Evolutionary conservation across 1,140 invertebrate species (phyloP).

Genomic region (Hyphantria cunea): DNA sequence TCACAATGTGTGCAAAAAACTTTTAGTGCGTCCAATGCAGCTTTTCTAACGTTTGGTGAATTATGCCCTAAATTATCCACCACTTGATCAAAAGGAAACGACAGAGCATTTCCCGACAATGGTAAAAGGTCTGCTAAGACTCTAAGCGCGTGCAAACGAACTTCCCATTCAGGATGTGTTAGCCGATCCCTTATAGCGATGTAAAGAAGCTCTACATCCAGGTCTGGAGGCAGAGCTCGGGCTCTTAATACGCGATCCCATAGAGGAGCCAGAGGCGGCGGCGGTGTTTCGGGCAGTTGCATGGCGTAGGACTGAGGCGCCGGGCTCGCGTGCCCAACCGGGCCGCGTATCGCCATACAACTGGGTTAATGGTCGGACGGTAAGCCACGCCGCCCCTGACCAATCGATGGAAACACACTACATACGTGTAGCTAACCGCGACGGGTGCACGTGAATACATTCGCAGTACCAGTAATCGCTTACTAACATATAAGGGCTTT

Average conservation of each 20-base stretch:
- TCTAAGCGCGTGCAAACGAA: constrained; percentile 88
- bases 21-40: constrained; percentile 86
- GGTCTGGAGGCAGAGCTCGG: constrained; percentile 83
- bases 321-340: constrained; percentile 59
- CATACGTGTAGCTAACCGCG: constrained; percentile 13
- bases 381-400: constrained; percentile 66
- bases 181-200: constrained; percentile 86
- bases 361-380: constrained; percentile 80
- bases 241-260: constrained; percentile 89
- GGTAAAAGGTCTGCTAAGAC: constrained; percentile 89
- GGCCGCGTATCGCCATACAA: constrained; percentile 68
- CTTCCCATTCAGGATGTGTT: constrained; percentile 91
- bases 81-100: constrained; percentile 85
- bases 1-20: constrained; percentile 85
- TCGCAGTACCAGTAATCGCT: constrained; percentile 3
- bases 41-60: constrained; percentile 89
- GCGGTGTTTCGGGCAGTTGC: constrained; percentile 74
- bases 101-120: constrained; percentile 84
- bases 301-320: constrained; percentile 61
- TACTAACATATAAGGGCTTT: too few relatives aligned
- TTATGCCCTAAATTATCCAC: constrained; percentile 88
- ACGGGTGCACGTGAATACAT: constrained; percentile 14
- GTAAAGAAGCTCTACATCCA: constrained; percentile 85
- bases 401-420: constrained; percentile 69
- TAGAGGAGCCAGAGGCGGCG: constrained; percentile 84